A percentile compares a stretch with the other conserved stretches of the same genome.
phyloP scores from a whole-genome alignment of 2,113 vertebrate species.

The Sterna hirundo region DNA sequence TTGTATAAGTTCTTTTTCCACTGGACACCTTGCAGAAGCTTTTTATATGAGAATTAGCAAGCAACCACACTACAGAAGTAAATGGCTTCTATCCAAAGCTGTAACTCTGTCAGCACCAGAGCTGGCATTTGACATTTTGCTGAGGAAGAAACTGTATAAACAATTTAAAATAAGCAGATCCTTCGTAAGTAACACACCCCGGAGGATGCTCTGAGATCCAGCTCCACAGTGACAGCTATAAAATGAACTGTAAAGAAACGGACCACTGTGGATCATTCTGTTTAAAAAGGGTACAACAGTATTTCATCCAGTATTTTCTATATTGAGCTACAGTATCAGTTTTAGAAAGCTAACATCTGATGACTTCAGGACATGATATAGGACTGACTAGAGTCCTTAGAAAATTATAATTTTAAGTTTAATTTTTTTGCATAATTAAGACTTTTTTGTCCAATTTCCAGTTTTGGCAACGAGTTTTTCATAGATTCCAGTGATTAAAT shows the following conservation, averaged over 20 bases:
- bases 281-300: neutral
- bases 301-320: neutral
- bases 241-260: neutral
- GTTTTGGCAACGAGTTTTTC: neutral
- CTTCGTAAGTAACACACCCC: neutral
- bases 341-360: neutral
- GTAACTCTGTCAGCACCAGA: neutral
- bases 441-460: neutral
- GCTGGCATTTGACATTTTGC: neutral
- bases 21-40: neutral
- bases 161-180: neutral
- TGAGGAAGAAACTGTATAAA: neutral
- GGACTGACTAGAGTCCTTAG: neutral
- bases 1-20: neutral
- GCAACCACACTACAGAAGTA: neutral
- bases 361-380: fast-evolving
- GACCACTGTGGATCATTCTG: neutral
- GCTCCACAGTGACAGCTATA: neutral
- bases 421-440: neutral
- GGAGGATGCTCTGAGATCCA: neutral
- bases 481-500: neutral
- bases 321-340: neutral
- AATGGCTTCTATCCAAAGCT: neutral
- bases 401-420: neutral
- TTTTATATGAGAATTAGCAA: neutral